A percentile compares a stretch with the other conserved stretches of the same genome.
Conservation (phyloP, 1,140 invertebrate species). For the Sminthurinus signatus region DNA sequence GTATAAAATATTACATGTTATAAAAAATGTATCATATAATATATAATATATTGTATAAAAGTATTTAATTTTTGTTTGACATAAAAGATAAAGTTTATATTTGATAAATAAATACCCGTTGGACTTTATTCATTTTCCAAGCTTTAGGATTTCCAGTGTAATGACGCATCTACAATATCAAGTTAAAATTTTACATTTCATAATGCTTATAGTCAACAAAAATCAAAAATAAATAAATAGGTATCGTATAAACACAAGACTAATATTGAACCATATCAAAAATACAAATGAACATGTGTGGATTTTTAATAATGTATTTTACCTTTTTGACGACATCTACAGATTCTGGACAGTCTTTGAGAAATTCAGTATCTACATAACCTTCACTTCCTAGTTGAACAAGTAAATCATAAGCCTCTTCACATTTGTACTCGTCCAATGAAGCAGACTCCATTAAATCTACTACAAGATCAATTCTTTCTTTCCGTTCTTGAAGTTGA, state of each 20-base stretch:
- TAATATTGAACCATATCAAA: not conserved
- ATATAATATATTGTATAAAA: constrained; percentile 43
- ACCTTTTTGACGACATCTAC: constrained; percentile 59
- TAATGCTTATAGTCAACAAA: not conserved
- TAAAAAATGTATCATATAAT: not conserved
- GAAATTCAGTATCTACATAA: constrained; percentile 53
- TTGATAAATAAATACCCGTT: not conserved
- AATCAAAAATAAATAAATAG: not conserved
- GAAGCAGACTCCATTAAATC: not conserved
- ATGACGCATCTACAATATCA: constrained; percentile 50
- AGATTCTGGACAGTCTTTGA: constrained; percentile 76
- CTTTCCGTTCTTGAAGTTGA: no score
- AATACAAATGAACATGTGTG: not conserved
- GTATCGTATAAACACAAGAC: not conserved
- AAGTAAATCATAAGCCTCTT: constrained; percentile 56
- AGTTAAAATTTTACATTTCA: not conserved
- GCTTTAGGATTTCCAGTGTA: constrained; percentile 66
- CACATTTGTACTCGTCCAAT: constrained; percentile 44
- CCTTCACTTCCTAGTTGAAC: constrained; percentile 44
- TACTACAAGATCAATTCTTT: not conserved
- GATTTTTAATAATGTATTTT: constrained; percentile 11
- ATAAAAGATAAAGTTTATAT: not conserved
- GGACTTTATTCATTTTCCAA: constrained; percentile 58
- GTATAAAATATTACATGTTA: no score
- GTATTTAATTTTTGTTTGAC: constrained; percentile 27